Evolutionary conservation across 2,797 vertebrate species (phyloP).

Genomic region (Spinibarbus caldwelli): DNA sequence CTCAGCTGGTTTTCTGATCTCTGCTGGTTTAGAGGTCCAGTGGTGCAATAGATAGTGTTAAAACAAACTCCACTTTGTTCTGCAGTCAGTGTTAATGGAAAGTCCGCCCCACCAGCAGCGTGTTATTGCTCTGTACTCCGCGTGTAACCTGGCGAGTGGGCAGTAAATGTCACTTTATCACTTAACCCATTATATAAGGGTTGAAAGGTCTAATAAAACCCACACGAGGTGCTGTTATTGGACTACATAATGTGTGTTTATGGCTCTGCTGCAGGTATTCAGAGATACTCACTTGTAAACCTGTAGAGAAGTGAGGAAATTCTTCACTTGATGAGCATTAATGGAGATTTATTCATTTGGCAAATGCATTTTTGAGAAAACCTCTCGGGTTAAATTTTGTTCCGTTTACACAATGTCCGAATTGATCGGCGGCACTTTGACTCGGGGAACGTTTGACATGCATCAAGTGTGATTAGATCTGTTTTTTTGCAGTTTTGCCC

Average conservation of each 20-base stretch:
- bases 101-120: slow-evolving; percentile 67
- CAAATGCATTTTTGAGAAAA: slow-evolving; percentile 16
- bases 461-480: slow-evolving; percentile 9
- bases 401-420: background rate
- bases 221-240: slow-evolving; percentile 67
- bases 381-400: background rate
- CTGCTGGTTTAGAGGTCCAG: background rate
- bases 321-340: background rate
- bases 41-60: background rate
- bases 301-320: background rate
- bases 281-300: slow-evolving; percentile 48
- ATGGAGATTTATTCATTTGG: slow-evolving; percentile 7
- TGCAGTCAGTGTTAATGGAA: slow-evolving; percentile 72
- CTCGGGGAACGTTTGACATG: background rate
- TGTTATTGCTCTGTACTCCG: slow-evolving; percentile 67
- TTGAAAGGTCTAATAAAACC: slow-evolving; percentile 71
- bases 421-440: background rate
- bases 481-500: slow-evolving; percentile 15
- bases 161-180: slow-evolving; percentile 80
- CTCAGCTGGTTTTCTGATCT: background rate
- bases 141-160: slow-evolving; percentile 62
- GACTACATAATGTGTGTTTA: slow-evolving; percentile 64
- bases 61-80: slow-evolving; percentile 53
- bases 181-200: slow-evolving; percentile 78
- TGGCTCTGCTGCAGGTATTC: slow-evolving; percentile 62